phyloP scores from a whole-genome alignment of 2,113 vertebrate species.

The Gymnogyps californianus region DNA sequence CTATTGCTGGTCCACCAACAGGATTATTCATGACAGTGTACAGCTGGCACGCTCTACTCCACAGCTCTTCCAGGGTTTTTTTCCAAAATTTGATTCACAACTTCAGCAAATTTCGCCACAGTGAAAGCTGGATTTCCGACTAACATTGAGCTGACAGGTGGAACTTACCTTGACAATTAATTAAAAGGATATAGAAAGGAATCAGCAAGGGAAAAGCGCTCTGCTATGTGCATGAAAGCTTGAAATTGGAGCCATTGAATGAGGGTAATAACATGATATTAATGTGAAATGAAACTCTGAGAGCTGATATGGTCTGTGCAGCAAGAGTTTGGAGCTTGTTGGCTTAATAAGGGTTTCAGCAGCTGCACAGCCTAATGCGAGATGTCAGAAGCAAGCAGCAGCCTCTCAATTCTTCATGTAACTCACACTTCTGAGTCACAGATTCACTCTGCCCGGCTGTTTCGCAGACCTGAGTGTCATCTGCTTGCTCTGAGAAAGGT shows the following conservation, averaged over 20 bases:
- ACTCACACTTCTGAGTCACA: background rate
- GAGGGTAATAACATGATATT: background rate
- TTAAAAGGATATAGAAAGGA: background rate
- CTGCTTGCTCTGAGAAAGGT: background rate
- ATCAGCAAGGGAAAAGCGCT: background rate
- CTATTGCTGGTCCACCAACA: background rate
- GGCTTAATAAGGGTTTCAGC: background rate
- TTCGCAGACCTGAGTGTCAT: background rate
- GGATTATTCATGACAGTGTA: accelerated
- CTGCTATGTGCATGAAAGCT: background rate
- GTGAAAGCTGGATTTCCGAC: background rate
- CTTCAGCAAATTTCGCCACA: background rate
- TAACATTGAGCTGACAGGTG: background rate
- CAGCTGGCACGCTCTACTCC: background rate
- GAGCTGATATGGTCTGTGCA: background rate
- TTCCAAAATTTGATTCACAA: background rate
- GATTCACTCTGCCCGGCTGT: background rate
- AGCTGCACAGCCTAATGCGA: background rate
- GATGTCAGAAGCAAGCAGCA: background rate
- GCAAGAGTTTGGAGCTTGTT: background rate
- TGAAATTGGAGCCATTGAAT: background rate
- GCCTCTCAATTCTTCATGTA: background rate
- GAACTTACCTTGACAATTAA: constrained; percentile 6
- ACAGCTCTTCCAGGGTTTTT: background rate
- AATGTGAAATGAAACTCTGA: background rate